phyloP scores from a whole-genome alignment of 1,140 invertebrate genomes.

The Trachymyrmex septentrionalis region DNA sequence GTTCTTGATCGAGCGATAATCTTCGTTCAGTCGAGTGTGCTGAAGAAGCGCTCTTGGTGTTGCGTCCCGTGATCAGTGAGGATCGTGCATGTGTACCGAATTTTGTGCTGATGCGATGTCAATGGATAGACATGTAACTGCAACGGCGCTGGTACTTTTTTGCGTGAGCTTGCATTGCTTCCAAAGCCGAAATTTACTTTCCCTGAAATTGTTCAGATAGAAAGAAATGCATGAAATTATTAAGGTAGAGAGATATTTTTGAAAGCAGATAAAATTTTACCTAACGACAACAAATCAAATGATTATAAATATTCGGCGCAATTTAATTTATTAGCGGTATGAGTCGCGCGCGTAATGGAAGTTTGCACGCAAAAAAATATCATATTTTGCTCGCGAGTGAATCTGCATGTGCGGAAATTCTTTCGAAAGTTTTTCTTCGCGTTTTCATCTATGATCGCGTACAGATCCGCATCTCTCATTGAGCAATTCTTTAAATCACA shows the following conservation, averaged over 20 bases:
- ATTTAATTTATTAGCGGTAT: background rate
- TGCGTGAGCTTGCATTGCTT: conserved; percentile 1
- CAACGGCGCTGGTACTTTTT: background rate
- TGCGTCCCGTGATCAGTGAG: conserved; percentile 37
- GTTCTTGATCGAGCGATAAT: conserved; percentile 2
- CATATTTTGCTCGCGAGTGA: background rate
- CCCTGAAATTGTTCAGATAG: background rate
- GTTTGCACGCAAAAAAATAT: conserved; percentile 20
- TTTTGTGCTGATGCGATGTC: conserved; percentile 41
- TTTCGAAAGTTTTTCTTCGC: background rate
- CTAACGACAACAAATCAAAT: background rate
- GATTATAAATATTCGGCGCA: background rate
- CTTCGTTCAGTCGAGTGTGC: conserved; percentile 10
- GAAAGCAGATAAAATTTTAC: background rate
- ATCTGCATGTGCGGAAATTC: background rate
- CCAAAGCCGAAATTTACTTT: background rate
- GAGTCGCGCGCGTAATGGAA: conserved; percentile 1
- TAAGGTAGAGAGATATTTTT: background rate
- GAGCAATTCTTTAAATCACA: background rate
- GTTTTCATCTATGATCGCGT: background rate
- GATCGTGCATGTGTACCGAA: conserved; percentile 24
- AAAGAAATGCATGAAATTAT: background rate
- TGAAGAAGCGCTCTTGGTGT: conserved; percentile 6
- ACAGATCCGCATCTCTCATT: background rate
- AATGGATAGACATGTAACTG: background rate